These are phyloP conservation scores for Oedothorax gibbosus DNA, from an alignment of 1,140 invertebrate species.

Conservation along the genomic window DNA sequence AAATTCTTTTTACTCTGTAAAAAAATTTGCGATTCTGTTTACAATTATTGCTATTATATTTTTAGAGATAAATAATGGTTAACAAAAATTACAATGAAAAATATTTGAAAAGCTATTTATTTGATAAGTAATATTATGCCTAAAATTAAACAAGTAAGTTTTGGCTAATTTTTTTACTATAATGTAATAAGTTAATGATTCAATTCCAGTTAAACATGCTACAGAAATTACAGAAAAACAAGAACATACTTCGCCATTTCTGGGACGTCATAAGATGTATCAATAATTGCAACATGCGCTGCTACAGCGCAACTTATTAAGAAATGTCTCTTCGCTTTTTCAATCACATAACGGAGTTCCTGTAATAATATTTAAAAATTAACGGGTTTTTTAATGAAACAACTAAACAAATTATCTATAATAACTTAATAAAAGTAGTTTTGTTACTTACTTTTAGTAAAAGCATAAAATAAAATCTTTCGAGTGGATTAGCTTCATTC, in stretches of 20 bases:
- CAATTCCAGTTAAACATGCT: no score
- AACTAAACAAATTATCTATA: not conserved
- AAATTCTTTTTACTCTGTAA: no score
- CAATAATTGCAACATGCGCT: slow-evolving; percentile 79
- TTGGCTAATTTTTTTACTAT: no score
- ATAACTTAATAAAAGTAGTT: not conserved
- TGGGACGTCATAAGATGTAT: slow-evolving; percentile 80
- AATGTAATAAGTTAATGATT: no score
- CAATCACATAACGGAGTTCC: slow-evolving; percentile 52
- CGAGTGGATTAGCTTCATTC: slow-evolving; percentile 69
- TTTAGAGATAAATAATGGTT: no score
- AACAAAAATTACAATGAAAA: no score
- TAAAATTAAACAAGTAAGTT: no score
- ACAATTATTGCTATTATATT: no score
- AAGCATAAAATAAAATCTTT: slow-evolving; percentile 55
- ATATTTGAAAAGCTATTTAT: no score
- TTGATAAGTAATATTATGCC: no score
- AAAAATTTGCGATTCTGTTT: no score
- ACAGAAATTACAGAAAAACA: no score
- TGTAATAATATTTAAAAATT: slow-evolving; percentile 9
- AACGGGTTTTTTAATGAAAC: not conserved
- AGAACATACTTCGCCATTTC: slow-evolving; percentile 78
- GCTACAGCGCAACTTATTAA: slow-evolving; percentile 81
- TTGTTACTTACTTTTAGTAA: slow-evolving; percentile 54
- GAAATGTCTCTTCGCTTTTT: slow-evolving; percentile 66